Evolutionary conservation across 2,797 vertebrate species (phyloP), one percentile per base, ranked within the genome.

Genomic region (Danio tinwini): DNA sequence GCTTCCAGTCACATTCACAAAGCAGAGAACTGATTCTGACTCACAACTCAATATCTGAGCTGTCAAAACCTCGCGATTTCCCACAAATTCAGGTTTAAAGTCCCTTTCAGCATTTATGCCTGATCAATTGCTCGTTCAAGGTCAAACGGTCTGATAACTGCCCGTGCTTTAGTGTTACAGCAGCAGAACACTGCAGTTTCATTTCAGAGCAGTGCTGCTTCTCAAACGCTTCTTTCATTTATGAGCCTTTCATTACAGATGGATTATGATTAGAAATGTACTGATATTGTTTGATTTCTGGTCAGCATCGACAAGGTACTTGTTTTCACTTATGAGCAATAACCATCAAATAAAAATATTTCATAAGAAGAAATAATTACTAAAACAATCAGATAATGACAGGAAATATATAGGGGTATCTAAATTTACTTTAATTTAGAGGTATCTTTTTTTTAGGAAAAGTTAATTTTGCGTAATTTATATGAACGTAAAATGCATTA

Each of bases 101-200:
- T 64, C 74, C 61, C 44, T 76, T 69, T 69, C 17, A 69, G 5
- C 42, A 0, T 61, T 78, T 49, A 47, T 4, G 29, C 53, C 13
- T 29, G 76, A 39, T 61, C 65, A 68, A 55, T 12, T 14, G 40
- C 37, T 78, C 45, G 16, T 11, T 70, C 61, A 79, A 69, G 50
- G 72, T 83, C 79, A 79, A 79, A 63, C 3, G 37, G 62, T 16
- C 74, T 49, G n/a, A 76, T 65, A 73, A 56, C 21, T 53, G 50
- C 49, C n/a, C 37, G n/a, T 0, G 2, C 53, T 61, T 21, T 5
- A 52, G 37, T 3, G 16, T 53, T 42, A 44, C 62, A 50, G 49
- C 77, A 53, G 21, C 29, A 29, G 29, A 44, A 16, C 65, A n/a
- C 44, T 50, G 45, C 44, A 40, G 65, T 49, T 74, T 17, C 3